Conservation (phyloP, 2,113 vertebrate genomes). For the Gnathonemus longibarbis region DNA sequence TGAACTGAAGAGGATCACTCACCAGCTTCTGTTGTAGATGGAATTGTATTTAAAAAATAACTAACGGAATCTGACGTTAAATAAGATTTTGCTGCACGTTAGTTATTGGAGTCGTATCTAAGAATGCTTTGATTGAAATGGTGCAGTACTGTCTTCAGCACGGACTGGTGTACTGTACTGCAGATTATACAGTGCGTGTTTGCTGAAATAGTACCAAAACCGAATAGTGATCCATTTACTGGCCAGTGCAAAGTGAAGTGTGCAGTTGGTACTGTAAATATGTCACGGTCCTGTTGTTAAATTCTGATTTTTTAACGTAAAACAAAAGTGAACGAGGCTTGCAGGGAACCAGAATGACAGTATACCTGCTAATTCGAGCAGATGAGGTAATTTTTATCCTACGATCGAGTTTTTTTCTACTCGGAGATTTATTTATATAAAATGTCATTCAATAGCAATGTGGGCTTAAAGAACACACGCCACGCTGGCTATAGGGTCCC, state of each 20-base stretch:
- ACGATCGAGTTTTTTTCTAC: background rate
- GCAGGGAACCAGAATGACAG: background rate
- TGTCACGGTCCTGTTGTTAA: background rate
- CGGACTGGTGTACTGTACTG: background rate
- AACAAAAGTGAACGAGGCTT: background rate
- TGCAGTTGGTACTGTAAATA: background rate
- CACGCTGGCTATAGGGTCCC: background rate
- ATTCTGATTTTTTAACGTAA: background rate
- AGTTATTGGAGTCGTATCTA: background rate
- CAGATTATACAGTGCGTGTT: background rate
- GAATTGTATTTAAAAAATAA: background rate
- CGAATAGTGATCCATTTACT: background rate
- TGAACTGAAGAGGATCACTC: background rate
- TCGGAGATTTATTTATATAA: background rate
- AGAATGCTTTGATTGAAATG: background rate
- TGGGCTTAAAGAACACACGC: background rate
- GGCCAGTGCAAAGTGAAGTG: background rate
- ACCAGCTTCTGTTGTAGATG: background rate
- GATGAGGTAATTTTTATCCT: background rate
- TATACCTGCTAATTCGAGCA: background rate
- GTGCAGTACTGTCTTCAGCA: background rate
- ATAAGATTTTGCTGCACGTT: background rate
- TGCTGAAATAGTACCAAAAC: background rate
- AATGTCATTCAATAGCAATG: background rate
- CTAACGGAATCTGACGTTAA: background rate